These are phyloP conservation scores for Pycnonotus jocosus DNA, from an alignment of 2,113 vertebrate genomes.

Conservation along the genomic window DNA sequence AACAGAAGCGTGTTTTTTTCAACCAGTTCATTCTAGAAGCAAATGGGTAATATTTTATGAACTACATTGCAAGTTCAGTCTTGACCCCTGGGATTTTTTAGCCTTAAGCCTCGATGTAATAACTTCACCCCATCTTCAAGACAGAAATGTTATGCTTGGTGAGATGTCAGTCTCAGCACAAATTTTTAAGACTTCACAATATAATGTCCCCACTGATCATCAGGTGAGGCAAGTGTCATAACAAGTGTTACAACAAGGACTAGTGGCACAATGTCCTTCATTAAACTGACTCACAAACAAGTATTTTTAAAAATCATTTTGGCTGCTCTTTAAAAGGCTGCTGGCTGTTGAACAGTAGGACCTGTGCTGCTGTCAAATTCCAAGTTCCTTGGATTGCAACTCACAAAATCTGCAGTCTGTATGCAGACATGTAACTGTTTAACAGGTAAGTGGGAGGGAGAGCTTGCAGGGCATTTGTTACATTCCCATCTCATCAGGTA, in stretches of 20 bases:
- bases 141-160: not conserved
- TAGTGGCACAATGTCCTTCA: not conserved
- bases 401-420: not conserved
- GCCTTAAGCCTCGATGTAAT: conserved; percentile 3
- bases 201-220: not conserved
- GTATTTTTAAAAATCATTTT: not conserved
- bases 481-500: not conserved
- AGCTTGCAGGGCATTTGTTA: not conserved
- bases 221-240: not conserved
- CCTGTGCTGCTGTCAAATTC: not conserved
- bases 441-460: not conserved
- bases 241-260: not conserved
- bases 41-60: conserved; percentile 11
- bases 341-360: not conserved
- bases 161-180: not conserved
- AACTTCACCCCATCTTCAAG: not conserved
- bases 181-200: not conserved
- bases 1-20: not conserved
- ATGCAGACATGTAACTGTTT: not conserved
- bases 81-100: conserved; percentile 1
- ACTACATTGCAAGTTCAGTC: not conserved
- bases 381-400: not conserved
- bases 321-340: not conserved
- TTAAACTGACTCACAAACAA: not conserved
- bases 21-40: not conserved